Evolutionary conservation across 1,140 invertebrate genomes (phyloP).

Genomic region (Pachypeltis micranthus): DNA sequence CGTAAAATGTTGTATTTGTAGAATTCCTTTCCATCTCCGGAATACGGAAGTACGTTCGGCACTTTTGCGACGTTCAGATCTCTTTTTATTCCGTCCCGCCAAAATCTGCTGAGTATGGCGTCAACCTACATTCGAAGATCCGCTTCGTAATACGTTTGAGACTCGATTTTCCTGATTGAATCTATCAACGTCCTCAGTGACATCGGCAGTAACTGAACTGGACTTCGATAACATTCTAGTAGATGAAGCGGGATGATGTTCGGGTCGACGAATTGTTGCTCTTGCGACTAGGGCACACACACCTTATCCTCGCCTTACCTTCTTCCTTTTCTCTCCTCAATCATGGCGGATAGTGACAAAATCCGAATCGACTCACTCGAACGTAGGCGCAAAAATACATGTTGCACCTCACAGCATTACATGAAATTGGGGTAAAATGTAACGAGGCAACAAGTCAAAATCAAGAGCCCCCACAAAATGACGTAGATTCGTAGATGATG

Average conservation of each 20-base stretch:
- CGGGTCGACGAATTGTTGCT: neutral
- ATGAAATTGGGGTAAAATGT: too few relatives aligned
- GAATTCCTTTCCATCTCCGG: neutral
- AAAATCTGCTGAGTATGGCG: constrained; percentile 34
- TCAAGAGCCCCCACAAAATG: too few relatives aligned
- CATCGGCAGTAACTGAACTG: constrained; percentile 5
- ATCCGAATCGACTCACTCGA: too few relatives aligned
- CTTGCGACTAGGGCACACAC: too few relatives aligned
- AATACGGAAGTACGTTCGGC: neutral
- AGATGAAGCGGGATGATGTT: constrained; percentile 10
- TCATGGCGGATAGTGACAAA: too few relatives aligned
- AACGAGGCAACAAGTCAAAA: too few relatives aligned
- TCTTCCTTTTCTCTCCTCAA: too few relatives aligned
- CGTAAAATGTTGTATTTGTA: neutral
- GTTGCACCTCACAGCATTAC: too few relatives aligned
- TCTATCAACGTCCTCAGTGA: constrained; percentile 14
- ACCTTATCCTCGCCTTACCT: too few relatives aligned
- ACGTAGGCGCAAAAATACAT: too few relatives aligned
- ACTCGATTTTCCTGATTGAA: constrained; percentile 16
- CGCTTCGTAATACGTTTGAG: neutral
- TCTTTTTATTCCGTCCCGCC: constrained; percentile 47
- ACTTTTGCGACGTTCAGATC: constrained; percentile 29
- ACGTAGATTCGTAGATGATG: too few relatives aligned
- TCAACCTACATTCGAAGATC: constrained; percentile 10
- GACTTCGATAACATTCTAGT: constrained; percentile 5